Base-by-base conservation (phyloP, 2,797 vertebrate species). In the Centroberyx gerrardi region DNA sequence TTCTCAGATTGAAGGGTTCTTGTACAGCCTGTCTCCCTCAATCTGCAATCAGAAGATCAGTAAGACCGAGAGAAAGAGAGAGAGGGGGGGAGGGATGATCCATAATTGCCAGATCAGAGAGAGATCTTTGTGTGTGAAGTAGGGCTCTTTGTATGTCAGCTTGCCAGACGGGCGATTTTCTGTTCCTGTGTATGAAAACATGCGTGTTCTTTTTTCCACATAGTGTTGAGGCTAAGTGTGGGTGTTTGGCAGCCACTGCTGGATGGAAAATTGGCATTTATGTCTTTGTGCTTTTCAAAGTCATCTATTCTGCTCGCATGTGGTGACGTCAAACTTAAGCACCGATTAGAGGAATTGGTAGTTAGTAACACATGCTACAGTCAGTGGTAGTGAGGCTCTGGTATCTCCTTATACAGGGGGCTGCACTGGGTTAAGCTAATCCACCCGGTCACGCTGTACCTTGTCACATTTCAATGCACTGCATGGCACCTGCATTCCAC, bases 71-170 rank as follows among this genome's bases (percentile, higher is more conserved):
- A 78, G 84, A 80, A 74, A 73, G 62, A 28, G 58, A 42, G 48
- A 14, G 73, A 1, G 65, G 36, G 51, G 76, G 81, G 27, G 76
- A 81, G 84, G 83, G 80, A 72, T 79, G 81, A 89, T 90, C 83
- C 77, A 74, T 93, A 93, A 93, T 92, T 92, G 89, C 88, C 75
- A 90, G 90, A 92, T 93, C 85, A 92, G 87, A 94, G 82, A 88
- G 80, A 85, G 80, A 90, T 91, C 81, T 92, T 91, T 88, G 79
- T 88, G 73, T 80, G 76, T 91, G 83, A 92, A 90, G 87, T 88
- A 66, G 74, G 64, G 78, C 76, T 87, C 81, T 89, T 91, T 90
- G 72, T 81, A 72, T 77, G 80, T 84, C 82, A 74, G 84, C 80
- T 83, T 78, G 82, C 84, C 84, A 87, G 74, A 64, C 65, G 74